Evolutionary conservation across 2,797 vertebrate genomes (phyloP), one percentile per base, ranked within the genome.

Genomic region (Pseudochirops corinnae): DNA sequence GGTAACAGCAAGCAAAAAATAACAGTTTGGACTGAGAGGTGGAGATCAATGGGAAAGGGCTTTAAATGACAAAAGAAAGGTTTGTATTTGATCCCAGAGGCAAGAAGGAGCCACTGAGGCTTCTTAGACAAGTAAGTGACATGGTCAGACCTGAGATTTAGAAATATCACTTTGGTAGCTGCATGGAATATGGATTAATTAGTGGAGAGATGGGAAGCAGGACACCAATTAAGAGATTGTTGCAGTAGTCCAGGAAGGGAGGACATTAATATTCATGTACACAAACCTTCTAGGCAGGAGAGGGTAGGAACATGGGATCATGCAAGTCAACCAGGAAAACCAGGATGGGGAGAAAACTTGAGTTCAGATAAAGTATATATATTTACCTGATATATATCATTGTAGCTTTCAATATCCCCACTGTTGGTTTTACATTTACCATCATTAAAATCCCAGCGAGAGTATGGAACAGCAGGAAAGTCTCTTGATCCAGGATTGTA

Each of bases 401-500:
- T 87, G 56, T 99, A 99, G 98, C 98, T 99, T 95, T 99, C 99
- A 94, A 99, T 98, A 3, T 99, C 96, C 53, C 99, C 99, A 96
- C 98, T 99, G 94, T 7, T 18, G 96, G 98, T 98, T 98, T 93
- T 98, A 98, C 99, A 99, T 99, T 99, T 99, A 92, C 98, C 98
- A 98, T 99, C 99, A 97, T 99, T 99, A 98, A 99, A 99, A 98
- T 99, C 99, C 99, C 98, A 98, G 82, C 29, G 96, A 94, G 99
- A 99, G 98, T 98, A 98, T 1, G 99, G 99, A 95, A 99, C 99
- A 98, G 98, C 99, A 98, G 99, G 99, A 98, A 99, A 99, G 95
- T 99, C 99, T 98, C 98, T 98, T 58, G 95, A 96, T 6, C 96
- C 98, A 98, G 99, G 97, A 97, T 98, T 99, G 99, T 99, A 99